Evolutionary conservation across 2,113 vertebrate species (phyloP), one percentile per base, ranked within the genome.

Genomic region (Eurystomus gularis): DNA sequence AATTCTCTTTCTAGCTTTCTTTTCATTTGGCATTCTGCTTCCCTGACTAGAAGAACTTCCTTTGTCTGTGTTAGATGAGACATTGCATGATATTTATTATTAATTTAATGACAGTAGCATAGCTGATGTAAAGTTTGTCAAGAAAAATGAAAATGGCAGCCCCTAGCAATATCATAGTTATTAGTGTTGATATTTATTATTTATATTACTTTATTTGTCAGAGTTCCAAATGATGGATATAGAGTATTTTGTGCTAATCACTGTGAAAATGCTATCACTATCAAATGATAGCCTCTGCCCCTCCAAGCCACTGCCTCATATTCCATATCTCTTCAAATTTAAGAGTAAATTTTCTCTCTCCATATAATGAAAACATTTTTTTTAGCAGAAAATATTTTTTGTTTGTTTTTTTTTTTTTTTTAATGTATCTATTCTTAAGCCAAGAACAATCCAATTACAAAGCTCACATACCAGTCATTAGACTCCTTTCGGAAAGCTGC

Each of bases 21-120:
- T 96, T 83, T 73, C 86, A 91, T 97, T 88, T 81, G 97, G 66
- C 86, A 94, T 95, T 95, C 62, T 73, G 39, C 75, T 95, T 86
- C 26, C 70, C 52, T 94, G 68, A 83, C 81, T 95, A 96, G 79
- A 92, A 94, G 75, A 79, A 90, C 24, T 51, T 93, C 83, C 66
- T 94, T 96, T 6, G 18, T 96, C 93, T 95, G 87, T 96, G 54
- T 86, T 96, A 97, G 86, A 52, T 62, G 71, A 82, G 31, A 37
- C 69, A 44, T 94, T 92, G 96, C 79, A 95, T 28, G 60, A 79
- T 90, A 90, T 91, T 93, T 66, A 72, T 54, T 57, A 84, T 88
- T 94, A 82, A 44, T 78, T 71, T 90, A 71, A 88, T 65, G 64
- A 51, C 75, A 93, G 81, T 49, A 79, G 75, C n/a, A 90, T 95